phyloP scores from a whole-genome alignment of 2,888 invertebrate genomes.

The Agriopis leucophaearia region DNA sequence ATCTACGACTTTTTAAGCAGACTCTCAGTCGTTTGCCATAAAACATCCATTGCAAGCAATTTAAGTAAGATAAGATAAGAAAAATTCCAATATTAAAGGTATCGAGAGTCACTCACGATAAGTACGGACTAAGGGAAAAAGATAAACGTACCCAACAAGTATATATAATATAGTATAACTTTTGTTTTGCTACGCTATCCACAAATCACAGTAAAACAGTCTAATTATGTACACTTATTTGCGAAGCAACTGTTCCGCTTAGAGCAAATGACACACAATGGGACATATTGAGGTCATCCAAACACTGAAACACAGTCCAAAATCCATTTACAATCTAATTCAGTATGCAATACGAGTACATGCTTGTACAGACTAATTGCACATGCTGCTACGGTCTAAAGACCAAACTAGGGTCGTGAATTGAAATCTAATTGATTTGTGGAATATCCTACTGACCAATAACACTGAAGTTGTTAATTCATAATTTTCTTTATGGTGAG shows the following conservation, averaged over 20 bases:
- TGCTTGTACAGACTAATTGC: conserved; percentile 28
- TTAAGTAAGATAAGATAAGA: too few species aligned
- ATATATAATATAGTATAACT: too few species aligned
- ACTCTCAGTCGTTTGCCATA: too few species aligned
- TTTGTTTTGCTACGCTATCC: background rate
- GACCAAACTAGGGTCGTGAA: conserved; percentile 21
- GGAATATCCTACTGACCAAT: background rate
- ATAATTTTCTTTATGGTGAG: too few species aligned
- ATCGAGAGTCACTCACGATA: too few species aligned
- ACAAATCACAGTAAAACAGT: background rate
- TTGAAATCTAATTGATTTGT: conserved; percentile 21
- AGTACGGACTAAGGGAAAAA: too few species aligned
- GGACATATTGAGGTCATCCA: conserved; percentile 12
- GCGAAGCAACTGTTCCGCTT: background rate
- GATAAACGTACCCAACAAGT: too few species aligned
- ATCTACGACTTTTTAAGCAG: too few species aligned
- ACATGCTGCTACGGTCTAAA: conserved; percentile 7
- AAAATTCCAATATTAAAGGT: too few species aligned
- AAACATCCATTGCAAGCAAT: too few species aligned
- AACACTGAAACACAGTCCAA: conserved; percentile 13
- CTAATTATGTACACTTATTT: background rate
- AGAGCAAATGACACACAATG: conserved; percentile 10
- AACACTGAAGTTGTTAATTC: background rate
- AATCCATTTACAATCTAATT: conserved; percentile 31
- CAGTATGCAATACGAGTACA: conserved; percentile 28